phyloP scores from a whole-genome alignment of 2,113 vertebrate species.

The Xiphorhynchus elegans region DNA sequence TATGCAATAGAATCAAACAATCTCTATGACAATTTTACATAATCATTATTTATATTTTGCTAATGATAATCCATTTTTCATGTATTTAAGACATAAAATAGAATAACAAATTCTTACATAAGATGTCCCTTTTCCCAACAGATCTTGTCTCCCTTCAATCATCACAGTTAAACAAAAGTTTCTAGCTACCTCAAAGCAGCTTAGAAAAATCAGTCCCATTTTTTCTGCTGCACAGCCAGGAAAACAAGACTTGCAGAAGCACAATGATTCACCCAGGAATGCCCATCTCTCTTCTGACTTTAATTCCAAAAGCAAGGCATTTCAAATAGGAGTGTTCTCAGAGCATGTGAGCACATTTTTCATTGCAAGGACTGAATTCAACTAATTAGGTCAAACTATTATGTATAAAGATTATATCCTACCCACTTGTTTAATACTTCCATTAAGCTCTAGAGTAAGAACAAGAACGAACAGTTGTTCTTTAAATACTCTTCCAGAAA shows the following conservation, averaged over 20 bases:
- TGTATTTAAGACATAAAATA: background rate
- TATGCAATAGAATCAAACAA: background rate
- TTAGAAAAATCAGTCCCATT: background rate
- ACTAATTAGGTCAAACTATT: slow-evolving; percentile 55
- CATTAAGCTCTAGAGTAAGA: slow-evolving; percentile 43
- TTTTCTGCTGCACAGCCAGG: background rate
- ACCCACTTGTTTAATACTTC: slow-evolving; percentile 45
- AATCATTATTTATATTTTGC: background rate
- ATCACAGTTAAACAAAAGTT: background rate
- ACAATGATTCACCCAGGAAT: background rate
- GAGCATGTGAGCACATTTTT: slow-evolving; percentile 15
- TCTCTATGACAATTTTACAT: background rate
- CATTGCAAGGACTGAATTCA: slow-evolving; percentile 23
- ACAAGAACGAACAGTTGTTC: slow-evolving; percentile 48
- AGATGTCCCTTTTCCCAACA: background rate
- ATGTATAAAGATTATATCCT: slow-evolving; percentile 51
- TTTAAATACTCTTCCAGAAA: slow-evolving; percentile 57
- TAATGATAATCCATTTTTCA: background rate
- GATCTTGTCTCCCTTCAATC: background rate
- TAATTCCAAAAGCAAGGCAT: background rate
- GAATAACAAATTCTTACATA: background rate
- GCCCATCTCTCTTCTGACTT: background rate
- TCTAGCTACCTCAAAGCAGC: background rate
- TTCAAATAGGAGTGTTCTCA: background rate
- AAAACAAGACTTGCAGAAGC: background rate